phyloP scores from a whole-genome alignment of 2,113 vertebrate species.

The Catagonus wagneri region DNA sequence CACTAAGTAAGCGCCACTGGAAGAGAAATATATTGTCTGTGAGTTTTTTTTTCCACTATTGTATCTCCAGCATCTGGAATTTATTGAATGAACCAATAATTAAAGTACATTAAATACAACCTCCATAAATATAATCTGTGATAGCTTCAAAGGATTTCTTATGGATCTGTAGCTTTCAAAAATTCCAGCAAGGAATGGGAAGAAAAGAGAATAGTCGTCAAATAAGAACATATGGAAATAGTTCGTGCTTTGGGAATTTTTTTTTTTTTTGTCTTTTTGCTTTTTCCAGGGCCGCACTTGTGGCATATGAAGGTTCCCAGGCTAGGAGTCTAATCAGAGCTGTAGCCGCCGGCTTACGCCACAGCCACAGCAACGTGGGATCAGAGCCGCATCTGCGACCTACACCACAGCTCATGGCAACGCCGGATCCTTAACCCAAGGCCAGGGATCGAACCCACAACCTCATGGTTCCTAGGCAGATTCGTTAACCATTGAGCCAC shows the following conservation, averaged over 20 bases:
- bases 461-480: too few relatives aligned
- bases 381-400: too few relatives aligned
- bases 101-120: constrained; percentile 22
- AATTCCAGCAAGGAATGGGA: constrained; percentile 11
- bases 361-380: too few relatives aligned
- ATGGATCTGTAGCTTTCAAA: constrained; percentile 26
- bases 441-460: too few relatives aligned
- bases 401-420: too few relatives aligned
- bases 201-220: background rate
- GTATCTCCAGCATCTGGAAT: background rate
- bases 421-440: too few relatives aligned
- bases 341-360: too few relatives aligned
- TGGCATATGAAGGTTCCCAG: too few relatives aligned
- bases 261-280: too few relatives aligned
- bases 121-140: constrained; percentile 37
- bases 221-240: constrained; percentile 21
- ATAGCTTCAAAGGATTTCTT: constrained; percentile 29
- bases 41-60: background rate
- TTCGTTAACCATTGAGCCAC: too few relatives aligned
- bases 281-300: too few relatives aligned
- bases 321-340: too few relatives aligned
- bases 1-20: background rate
- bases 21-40: background rate
- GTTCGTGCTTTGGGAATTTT: background rate
- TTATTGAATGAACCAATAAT: background rate